phyloP scores from a whole-genome alignment of 2,888 invertebrate genomes.

The Drosophila prostipennis region DNA sequence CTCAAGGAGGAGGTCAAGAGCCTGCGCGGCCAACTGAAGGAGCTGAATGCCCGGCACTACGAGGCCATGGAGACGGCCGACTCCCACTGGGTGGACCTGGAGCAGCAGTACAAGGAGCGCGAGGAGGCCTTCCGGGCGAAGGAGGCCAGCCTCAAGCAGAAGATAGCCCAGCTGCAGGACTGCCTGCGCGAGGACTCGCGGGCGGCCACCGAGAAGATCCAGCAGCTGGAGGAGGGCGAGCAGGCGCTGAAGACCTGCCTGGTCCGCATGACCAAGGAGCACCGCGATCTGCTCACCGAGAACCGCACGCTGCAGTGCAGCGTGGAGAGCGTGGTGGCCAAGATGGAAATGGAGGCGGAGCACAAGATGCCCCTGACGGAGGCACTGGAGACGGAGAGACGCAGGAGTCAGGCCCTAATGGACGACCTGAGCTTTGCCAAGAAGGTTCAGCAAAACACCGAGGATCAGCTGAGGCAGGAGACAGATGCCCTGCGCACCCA shows the following conservation, averaged over 20 bases:
- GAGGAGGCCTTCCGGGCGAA: constrained; percentile 85
- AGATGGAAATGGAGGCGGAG: constrained; percentile 85
- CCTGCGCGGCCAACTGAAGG: constrained; percentile 84
- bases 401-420: constrained; percentile 81
- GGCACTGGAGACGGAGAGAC: constrained; percentile 80
- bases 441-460: constrained; percentile 85
- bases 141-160: constrained; percentile 85
- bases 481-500: constrained; percentile 85
- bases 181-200: constrained; percentile 85
- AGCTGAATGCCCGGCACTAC: constrained; percentile 88
- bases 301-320: constrained; percentile 85
- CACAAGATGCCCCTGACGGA: constrained; percentile 83
- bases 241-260: constrained; percentile 85
- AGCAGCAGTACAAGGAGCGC: constrained; percentile 87
- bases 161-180: constrained; percentile 86
- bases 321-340: constrained; percentile 85
- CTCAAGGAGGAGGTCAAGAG: constrained; percentile 80
- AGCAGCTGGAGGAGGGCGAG: constrained; percentile 87
- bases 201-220: constrained; percentile 85
- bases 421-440: constrained; percentile 85
- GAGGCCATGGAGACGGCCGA: constrained; percentile 90
- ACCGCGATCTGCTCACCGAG: constrained; percentile 85
- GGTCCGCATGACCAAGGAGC: constrained; percentile 86
- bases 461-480: constrained; percentile 85
- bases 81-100: constrained; percentile 89